Evolutionary conservation across 1,140 invertebrate species (phyloP), one percentile per base, ranked within the genome.

Genomic region (Hylyphantes graminicola): DNA sequence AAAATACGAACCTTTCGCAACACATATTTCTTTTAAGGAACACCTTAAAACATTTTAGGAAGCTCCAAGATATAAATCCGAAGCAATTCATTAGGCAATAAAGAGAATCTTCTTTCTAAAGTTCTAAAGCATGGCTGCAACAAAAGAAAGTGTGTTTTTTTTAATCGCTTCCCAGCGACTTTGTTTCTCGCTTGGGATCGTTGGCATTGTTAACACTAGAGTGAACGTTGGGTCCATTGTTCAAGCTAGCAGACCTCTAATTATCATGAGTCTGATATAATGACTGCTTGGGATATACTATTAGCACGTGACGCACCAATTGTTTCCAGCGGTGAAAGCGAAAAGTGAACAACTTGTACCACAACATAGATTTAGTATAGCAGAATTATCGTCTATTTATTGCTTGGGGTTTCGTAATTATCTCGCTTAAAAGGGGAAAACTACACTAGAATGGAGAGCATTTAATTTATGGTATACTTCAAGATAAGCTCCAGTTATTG

Each of bases 191-290:
- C 48, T 51, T 48, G 64, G 51, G 77, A 79, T 79, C 77, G 77
- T 79, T 79, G 77, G 70, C 77, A 68, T 79, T 79, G 77, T 70
- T 68, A 79, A 79, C 77, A 79, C 65, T n/a, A 63, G 57, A 68
- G 51, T 79, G 65, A 54, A 68, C 70, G 51, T 64, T 53, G 51
- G 35, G 21, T 68, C 65, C 55, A 68, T 79, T 79, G 77, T 79
- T 79, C 77, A 7, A 12, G 53, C 55, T 63, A 59, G 54, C 19
- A 70, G 48, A 57, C 65, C 77, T 79, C 68, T 79, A 79, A 79
- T 79, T 70, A 79, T 55, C 64, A 54, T 51, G 61, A 78, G 54
- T 63, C 75, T 61, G 50, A 21, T 50, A 78, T 78, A 78, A 78
- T 78, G 57, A 67, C 61, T 21, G 67, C 63, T 17, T 67, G 51